These are phyloP conservation scores for Proales similis DNA, from an alignment of 1,140 invertebrate species.

Conservation along the genomic window DNA sequence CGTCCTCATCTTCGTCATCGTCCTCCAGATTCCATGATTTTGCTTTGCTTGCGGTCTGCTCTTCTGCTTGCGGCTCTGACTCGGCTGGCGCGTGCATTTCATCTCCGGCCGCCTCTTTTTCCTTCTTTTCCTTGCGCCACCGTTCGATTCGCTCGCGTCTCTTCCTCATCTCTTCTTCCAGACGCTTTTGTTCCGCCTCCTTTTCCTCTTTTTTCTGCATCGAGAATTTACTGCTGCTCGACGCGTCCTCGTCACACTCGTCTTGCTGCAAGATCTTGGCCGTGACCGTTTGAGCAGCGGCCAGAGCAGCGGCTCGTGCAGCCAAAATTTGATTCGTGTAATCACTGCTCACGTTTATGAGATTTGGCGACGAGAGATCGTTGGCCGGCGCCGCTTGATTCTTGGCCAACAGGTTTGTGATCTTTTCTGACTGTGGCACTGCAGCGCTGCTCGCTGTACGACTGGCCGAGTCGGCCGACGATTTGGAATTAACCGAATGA, in stretches of 20 bases:
- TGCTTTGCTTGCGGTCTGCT: conserved; percentile 61
- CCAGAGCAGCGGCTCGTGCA: conserved; percentile 8
- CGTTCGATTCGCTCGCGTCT: conserved; percentile 82
- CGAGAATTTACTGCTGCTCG: not conserved
- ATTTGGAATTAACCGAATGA: no score
- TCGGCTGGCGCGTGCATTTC: not conserved
- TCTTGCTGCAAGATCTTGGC: conserved; percentile 11
- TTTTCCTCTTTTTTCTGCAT: conserved; percentile 1
- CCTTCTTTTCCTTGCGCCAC: conserved; percentile 67
- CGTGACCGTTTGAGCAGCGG: conserved; percentile 26
- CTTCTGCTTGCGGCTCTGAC: not conserved
- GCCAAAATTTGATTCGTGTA: conserved; percentile 23
- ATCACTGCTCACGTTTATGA: no score
- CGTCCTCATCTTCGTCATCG: conserved; percentile 51
- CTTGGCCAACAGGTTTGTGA: no score
- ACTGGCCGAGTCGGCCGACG: no score
- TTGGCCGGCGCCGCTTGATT: no score
- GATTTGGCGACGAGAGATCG: no score
- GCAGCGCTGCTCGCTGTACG: no score
- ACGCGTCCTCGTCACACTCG: not conserved
- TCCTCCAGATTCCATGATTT: conserved; percentile 73
- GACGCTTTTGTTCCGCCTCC: conserved; percentile 34
- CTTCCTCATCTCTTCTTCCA: conserved; percentile 89
- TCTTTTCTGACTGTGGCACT: no score
- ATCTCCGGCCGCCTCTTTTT: conserved; percentile 39